A percentile compares a stretch with the other conserved stretches of the same genome.
These are phyloP conservation scores for Ciconia nigra DNA, from an alignment of 2,797 vertebrate genomes.

Conservation along the genomic window DNA sequence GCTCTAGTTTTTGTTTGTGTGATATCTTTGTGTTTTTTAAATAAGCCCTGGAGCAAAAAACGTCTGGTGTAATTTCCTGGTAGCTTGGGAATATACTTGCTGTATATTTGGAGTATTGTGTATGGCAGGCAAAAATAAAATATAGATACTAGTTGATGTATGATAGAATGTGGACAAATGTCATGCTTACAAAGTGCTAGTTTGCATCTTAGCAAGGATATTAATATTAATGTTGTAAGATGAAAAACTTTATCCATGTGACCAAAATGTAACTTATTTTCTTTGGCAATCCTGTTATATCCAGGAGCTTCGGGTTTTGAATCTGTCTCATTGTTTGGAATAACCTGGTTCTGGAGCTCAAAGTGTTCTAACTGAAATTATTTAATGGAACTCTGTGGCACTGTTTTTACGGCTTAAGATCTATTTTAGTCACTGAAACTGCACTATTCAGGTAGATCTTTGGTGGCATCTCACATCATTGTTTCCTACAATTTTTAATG, in stretches of 20 bases:
- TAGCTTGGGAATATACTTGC: background rate
- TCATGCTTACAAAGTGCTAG: background rate
- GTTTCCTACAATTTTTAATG: background rate
- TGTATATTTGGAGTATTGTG: background rate
- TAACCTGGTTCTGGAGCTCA: background rate
- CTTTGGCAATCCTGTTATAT: background rate
- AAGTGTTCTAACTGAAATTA: background rate
- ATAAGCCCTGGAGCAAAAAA: background rate
- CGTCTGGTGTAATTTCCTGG: background rate
- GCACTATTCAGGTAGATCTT: background rate
- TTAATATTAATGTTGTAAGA: background rate
- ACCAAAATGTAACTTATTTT: background rate
- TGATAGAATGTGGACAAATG: background rate
- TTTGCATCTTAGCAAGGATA: background rate
- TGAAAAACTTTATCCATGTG: background rate
- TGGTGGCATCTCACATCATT: background rate
- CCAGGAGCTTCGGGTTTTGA: background rate
- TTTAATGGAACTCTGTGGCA: background rate
- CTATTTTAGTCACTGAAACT: background rate
- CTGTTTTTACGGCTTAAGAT: background rate
- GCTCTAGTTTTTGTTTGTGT: background rate
- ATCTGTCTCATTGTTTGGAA: background rate
- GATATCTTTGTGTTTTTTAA: slow-evolving; percentile 31
- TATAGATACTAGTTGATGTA: background rate
- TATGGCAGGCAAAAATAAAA: background rate